Evolutionary conservation across 1,140 invertebrate genomes (phyloP).

Genomic region (Hyphantria cunea): DNA sequence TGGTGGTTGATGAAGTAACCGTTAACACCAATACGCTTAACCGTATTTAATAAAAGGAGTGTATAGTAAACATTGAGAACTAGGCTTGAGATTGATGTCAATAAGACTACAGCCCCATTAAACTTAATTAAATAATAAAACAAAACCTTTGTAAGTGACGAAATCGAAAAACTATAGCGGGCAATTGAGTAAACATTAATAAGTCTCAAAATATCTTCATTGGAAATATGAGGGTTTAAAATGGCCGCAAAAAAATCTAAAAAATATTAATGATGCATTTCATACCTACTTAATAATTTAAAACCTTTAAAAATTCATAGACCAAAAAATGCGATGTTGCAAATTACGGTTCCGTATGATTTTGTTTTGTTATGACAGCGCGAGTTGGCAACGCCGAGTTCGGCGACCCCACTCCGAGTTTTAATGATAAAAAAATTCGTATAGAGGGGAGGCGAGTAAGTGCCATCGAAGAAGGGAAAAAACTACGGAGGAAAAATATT

Average conservation of each 20-base stretch:
- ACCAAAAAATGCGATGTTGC: conserved; percentile 52
- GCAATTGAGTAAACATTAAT: too few species aligned
- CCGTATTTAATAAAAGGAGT: too few species aligned
- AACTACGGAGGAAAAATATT: conserved; percentile 80
- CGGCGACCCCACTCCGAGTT: conserved; percentile 76
- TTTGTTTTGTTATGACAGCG: conserved; percentile 79
- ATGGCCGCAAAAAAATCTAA: neutral
- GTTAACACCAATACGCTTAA: neutral
- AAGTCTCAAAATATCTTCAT: neutral
- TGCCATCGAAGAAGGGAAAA: conserved; percentile 78
- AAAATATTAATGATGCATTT: conserved; percentile 9
- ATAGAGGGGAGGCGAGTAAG: conserved; percentile 74
- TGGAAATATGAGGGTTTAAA: too few species aligned
- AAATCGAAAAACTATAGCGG: too few species aligned
- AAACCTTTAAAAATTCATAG: conserved; percentile 30
- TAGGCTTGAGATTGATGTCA: too few species aligned
- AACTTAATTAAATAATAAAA: too few species aligned
- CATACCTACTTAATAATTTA: conserved; percentile 26
- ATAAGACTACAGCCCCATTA: too few species aligned
- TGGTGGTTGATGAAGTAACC: neutral
- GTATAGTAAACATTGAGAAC: too few species aligned
- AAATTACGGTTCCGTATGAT: conserved; percentile 60
- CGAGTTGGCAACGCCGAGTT: conserved; percentile 69
- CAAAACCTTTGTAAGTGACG: too few species aligned
- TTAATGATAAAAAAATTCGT: conserved; percentile 82